A percentile compares a stretch with the other conserved stretches of the same genome.
These are phyloP conservation scores for Arnoldichthys spilopterus DNA, from an alignment of 2,797 vertebrate genomes.

Conservation along the genomic window DNA sequence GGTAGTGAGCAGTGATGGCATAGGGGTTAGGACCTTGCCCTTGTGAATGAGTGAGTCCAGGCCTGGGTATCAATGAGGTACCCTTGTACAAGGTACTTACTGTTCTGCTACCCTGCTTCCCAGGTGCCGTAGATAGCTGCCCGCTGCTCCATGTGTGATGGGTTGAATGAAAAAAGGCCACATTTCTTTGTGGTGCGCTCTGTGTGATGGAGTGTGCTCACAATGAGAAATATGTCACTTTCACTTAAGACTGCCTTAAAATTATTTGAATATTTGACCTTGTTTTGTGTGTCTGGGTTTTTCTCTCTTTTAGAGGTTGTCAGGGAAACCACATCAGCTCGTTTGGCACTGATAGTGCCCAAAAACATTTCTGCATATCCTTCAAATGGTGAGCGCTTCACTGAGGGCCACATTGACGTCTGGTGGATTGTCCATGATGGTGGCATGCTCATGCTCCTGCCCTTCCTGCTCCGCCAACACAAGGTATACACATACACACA, in stretches of 20 bases:
- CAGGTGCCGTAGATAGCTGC: too few species aligned
- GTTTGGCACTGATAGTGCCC: constrained; percentile 91
- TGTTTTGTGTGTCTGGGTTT: constrained; percentile 2
- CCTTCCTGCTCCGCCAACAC: constrained; percentile 95
- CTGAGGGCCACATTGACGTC: constrained; percentile 95
- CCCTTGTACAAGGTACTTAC: too few species aligned
- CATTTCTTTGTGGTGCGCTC: too few species aligned
- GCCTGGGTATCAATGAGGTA: too few species aligned
- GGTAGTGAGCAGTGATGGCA: too few species aligned
- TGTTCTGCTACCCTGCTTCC: too few species aligned
- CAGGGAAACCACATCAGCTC: constrained; percentile 92
- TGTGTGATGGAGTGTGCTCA: too few species aligned
- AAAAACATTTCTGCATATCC: constrained; percentile 95
- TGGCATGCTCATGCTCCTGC: constrained; percentile 97
- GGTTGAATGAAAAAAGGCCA: too few species aligned
- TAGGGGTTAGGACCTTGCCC: too few species aligned
- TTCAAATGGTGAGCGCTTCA: constrained; percentile 94
- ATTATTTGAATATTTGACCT: not conserved
- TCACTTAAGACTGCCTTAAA: not conserved
- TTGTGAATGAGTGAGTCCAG: too few species aligned
- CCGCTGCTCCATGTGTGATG: too few species aligned
- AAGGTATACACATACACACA: constrained; percentile 79
- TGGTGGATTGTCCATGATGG: constrained; percentile 99
- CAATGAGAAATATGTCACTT: too few species aligned
- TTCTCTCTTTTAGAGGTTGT: constrained; percentile 83